Evolutionary conservation across 2,888 invertebrate genomes (phyloP), one percentile per base, ranked within the genome.

Genomic region (Dimorphilus gyrociliatus): DNA sequence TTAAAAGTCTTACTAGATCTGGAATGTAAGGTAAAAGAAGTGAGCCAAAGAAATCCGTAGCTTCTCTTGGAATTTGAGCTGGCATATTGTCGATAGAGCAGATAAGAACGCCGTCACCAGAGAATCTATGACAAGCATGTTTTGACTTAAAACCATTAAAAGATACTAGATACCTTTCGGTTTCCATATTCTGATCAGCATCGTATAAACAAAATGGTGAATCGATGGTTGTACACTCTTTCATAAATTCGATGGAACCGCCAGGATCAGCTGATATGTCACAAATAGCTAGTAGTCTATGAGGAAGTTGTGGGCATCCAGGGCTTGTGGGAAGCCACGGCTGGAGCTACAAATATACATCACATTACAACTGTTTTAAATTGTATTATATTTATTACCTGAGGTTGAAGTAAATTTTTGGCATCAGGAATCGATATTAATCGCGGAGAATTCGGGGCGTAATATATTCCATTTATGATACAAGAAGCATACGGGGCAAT

Each of bases 21-120:
- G 74, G 68, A 1, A 84, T 73, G 54, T 81, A 86, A 0, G 97
- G 94, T 39, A 74, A 72, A 17, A 99, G 67, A 1, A 92, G 69
- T 46, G 86, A 82, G 0, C 97, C 97, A 60, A 99, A 99, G 63
- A 88, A 84, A 53, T 94, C 92, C 0, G 97, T 97, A 2, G 94
- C 77, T 59, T 99, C 97, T 25, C 82, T 71, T 0, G 97, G 97
- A 38, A 99, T 68, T 60, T 99, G 97, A 0, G 97, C 97, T 1
- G 97, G 97, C 97, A 99, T 97, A 64, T 99, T 99, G 64, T 99
- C 97, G 45, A 99, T 97, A 12, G 92, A 92, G 57, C 97, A 99
- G n/a, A 99, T 92, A 30, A 99, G 65, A 2, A 97, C 90, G 14
- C 97, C 97, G 0, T 86, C 81, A 0, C 92, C 92, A 60, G 81